Base-by-base conservation (phyloP, 2,888 invertebrate genomes). In the Parelbella ahira region DNA sequence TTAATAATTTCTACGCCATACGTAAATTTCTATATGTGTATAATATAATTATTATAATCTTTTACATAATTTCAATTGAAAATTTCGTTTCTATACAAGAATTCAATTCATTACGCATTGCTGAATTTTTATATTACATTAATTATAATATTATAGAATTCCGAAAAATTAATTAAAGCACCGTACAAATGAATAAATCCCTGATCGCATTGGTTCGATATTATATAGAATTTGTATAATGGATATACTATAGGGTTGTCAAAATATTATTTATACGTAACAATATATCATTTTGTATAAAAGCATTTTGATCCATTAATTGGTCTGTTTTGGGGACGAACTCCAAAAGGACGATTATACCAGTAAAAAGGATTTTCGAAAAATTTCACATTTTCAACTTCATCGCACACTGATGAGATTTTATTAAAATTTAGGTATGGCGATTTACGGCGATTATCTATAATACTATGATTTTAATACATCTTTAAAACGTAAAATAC, bases 51-150 rank as follows among this genome's bases (percentile, higher is more conserved):
- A 19, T 36, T 34, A 29, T 38, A 28, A 28, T 39, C 7, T 25
- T 10, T 30, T 29, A 10, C 21, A 25, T 44, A 44, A 43, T 25
- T n/a, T n/a, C n/a, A 7, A 37, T 32, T 24, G 9, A 28, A 24
- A 28, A n/a, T 12, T 18, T 24, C 20, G 36, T 37, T 9, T 48
- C 44, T 46, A 46, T 36, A 46, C 41, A 48, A 48, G 25, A 56
- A 51, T 59, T 72, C 63, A 67, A 70, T 64, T 70, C 68, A 63
- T 68, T 55, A 47, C 50, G 64, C 68, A 68, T 69, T 66, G 65
- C 66, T 55, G 44, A 53, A 47, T 51, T 53, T 49, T 50, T n/a
- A 51, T 29, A 44, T 47, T 41, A 25, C 28, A 49, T 15, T 15
- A 15, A 15, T 49, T 48, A 44, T 43, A 25, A 29, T 25, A 39